phyloP scores from a whole-genome alignment of 1,140 invertebrate species.

The Parasteatoda tepidariorum region DNA sequence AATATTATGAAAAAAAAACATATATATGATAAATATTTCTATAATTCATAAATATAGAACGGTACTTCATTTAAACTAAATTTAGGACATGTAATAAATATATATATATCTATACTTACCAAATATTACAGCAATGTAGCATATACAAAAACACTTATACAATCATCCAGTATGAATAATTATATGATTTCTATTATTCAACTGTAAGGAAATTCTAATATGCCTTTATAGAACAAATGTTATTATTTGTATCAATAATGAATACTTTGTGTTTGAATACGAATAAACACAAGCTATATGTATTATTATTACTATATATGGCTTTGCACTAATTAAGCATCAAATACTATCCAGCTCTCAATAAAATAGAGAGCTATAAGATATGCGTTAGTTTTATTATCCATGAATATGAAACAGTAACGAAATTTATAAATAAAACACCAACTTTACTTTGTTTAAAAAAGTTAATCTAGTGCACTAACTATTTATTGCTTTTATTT shows the following conservation, averaged over 20 bases:
- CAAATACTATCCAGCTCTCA: too few species aligned
- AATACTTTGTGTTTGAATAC: background rate
- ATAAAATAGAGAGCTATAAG: background rate
- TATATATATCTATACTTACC: too few species aligned
- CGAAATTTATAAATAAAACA: background rate
- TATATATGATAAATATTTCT: background rate
- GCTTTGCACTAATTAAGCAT: too few species aligned
- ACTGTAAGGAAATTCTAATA: conserved; percentile 39
- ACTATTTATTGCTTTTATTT: background rate
- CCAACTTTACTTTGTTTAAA: background rate
- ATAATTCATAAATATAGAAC: too few species aligned
- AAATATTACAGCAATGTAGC: conserved; percentile 49
- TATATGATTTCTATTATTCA: conserved; percentile 28
- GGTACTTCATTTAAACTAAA: too few species aligned
- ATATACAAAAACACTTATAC: conserved; percentile 48
- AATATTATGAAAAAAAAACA: background rate
- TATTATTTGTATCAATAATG: background rate
- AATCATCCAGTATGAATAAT: conserved; percentile 54
- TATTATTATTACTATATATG: too few species aligned
- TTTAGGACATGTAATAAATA: too few species aligned
- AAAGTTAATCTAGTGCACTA: background rate
- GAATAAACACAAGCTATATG: background rate
- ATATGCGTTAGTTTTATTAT: background rate
- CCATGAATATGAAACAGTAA: background rate
- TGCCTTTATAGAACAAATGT: background rate